Evolutionary conservation across 2,888 invertebrate genomes (phyloP).

Genomic region (Callinectes sapidus): DNA sequence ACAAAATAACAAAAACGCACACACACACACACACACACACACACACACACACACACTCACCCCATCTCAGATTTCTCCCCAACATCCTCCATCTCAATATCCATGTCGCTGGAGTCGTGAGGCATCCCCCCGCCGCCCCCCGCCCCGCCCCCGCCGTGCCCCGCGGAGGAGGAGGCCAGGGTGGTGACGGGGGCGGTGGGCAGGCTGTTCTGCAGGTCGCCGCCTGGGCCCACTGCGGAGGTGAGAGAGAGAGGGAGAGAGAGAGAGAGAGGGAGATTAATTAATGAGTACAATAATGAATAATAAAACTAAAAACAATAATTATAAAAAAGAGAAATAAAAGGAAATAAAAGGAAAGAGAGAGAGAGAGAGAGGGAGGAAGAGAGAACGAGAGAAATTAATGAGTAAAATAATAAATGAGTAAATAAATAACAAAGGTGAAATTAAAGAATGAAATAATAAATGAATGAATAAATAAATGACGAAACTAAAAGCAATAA

Average conservation of each 20-base stretch:
- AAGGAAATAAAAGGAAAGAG: too few species aligned
- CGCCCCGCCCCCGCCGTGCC: slow-evolving; percentile 20
- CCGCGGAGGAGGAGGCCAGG: slow-evolving; percentile 42
- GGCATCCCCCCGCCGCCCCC: background rate
- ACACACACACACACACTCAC: slow-evolving; percentile 44
- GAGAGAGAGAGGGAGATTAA: background rate
- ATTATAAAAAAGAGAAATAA: too few species aligned
- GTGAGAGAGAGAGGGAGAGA: background rate
- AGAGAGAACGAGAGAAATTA: background rate
- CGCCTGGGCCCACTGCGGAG: slow-evolving; percentile 53
- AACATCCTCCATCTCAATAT: slow-evolving; percentile 72
- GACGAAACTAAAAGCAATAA: too few species aligned
- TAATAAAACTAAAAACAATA: too few species aligned
- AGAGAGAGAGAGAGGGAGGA: background rate
- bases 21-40: too few species aligned
- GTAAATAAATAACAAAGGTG: too few species aligned
- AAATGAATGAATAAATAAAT: too few species aligned
- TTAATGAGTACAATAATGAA: too few species aligned
- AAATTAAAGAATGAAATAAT: too few species aligned
- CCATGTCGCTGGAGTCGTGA: slow-evolving; percentile 68
- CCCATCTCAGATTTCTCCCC: slow-evolving; percentile 66
- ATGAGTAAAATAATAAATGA: too few species aligned
- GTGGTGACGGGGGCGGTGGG: slow-evolving; percentile 20
- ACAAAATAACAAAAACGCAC: too few species aligned
- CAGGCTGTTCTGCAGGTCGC: slow-evolving; percentile 50